Base-by-base conservation (phyloP, 2,797 vertebrate genomes). In the Nyctalus aviator region DNA sequence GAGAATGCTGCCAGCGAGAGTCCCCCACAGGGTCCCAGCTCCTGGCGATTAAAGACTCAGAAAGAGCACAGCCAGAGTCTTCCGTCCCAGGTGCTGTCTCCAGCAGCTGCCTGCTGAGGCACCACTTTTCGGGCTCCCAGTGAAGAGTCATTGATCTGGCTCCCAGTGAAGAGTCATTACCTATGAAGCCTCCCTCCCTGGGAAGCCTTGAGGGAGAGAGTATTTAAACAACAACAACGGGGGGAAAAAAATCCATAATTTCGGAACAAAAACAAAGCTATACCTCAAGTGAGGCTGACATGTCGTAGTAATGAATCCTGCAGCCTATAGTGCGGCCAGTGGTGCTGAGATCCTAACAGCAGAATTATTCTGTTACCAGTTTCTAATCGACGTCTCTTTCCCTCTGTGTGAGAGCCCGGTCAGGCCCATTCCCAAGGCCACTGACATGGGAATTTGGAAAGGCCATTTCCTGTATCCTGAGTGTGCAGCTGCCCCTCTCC, bases 81-180 rank as follows among this genome's bases (percentile, higher is more conserved):
- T 62, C 55, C 44, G 15, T 25, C 44, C 57, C 59, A 12, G 88
- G 62, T 50, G 79, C 23, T 32, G 6, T 76, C 77, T 94, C 62
- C 72, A 73, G 87, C 87, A 76, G 84, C 27, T 30, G 8, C 1
- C 7, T 1, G 2, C 27, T 3, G 35, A 89, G 75, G 48, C 50
- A 76, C 77, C 69, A 59, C 50, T 79, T 85, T 83, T 23, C 0
- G 2, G 79, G 72, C 72, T 27, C 68, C 84, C 30, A 20, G 27
- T 10, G 83, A 78, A 88, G 78, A 93, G 69, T 55, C 71, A 81
- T 59, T 53, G 87, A 94, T 93, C 84, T 20, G 75, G 84, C 68
- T 27, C 68, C 84, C 30, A 20, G 27, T 10, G 83, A 78, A 88
- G 78, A 93, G 69, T 55, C 71, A 90, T 90, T 88, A 77, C 62